Conservation (phyloP, 1,140 invertebrate genomes). For the Cyclina sinensis region DNA sequence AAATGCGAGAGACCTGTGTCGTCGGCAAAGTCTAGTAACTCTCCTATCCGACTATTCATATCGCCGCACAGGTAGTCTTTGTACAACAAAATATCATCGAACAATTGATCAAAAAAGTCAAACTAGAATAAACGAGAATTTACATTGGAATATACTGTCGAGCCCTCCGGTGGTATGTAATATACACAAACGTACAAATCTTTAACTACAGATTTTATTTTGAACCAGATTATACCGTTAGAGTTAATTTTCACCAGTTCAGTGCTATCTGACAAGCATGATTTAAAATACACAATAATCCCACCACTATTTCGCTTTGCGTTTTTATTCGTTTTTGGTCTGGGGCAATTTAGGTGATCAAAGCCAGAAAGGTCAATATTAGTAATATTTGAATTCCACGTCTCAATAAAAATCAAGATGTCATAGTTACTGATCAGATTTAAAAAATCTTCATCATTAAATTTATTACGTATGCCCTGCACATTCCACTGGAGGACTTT, state of each 20-base stretch:
- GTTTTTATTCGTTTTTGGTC: constrained; percentile 40
- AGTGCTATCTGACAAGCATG: neutral
- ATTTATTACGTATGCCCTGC: no score
- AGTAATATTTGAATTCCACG: neutral
- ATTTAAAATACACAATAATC: constrained; percentile 30
- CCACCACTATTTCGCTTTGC: constrained; percentile 34
- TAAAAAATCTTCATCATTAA: no score
- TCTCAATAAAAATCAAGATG: constrained; percentile 7
- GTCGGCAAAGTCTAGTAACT: neutral
- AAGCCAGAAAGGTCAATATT: neutral
- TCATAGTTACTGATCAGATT: no score
- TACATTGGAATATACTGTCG: no score
- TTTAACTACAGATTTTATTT: no score
- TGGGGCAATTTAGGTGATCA: constrained; percentile 31
- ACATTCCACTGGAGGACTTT: no score
- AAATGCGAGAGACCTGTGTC: neutral
- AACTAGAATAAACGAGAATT: no score
- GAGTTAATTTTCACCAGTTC: neutral
- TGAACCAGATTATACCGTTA: neutral
- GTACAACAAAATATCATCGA: no score
- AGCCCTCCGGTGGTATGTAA: no score
- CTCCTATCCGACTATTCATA: neutral
- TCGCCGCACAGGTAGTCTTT: neutral
- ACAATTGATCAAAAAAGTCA: no score
- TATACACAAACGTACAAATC: no score